phyloP scores from a whole-genome alignment of 1,140 invertebrate species.

The Apis mellifera region Amel_HAv3.1 CM009937.2:9426501-9427000 shows the following conservation, averaged over 20 bases:
- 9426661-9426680: constrained; percentile 54
- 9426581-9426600: constrained; percentile 72
- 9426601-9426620: constrained; percentile 70
- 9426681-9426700: constrained; percentile 47
- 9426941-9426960: no score
- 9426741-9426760: constrained; percentile 8
- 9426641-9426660: constrained; percentile 43
- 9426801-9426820: no score
- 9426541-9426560: constrained; percentile 74
- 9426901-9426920: no score
- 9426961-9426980: no score
- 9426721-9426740: constrained; percentile 43
- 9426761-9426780: constrained; percentile 6
- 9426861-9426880: no score
- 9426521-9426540: constrained; percentile 19
- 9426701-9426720: constrained; percentile 28
- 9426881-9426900: no score
- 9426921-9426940: no score
- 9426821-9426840: no score
- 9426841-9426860: no score
- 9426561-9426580: constrained; percentile 65
- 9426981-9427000: no score
- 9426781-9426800: background rate
- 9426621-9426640: constrained; percentile 73
- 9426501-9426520: constrained; percentile 6